Conservation (phyloP, 1,140 invertebrate species). For the Apolygus lucorum region DNA sequence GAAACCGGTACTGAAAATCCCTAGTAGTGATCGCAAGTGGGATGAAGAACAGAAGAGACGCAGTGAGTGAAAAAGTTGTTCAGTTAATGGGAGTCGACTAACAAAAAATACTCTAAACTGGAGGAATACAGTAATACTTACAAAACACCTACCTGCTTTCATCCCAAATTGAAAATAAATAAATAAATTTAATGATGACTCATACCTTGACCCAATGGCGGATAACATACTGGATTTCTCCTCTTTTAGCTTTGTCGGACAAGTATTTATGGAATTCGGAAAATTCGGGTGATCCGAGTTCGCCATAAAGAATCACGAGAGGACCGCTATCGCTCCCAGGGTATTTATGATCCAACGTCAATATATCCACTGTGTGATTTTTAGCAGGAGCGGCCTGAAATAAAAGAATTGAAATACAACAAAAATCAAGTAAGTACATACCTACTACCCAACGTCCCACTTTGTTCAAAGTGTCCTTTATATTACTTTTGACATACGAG, state of each 20-base stretch:
- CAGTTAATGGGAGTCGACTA: too few species aligned
- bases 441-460: too few species aligned
- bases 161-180: not conserved
- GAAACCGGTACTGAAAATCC: too few species aligned
- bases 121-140: too few species aligned
- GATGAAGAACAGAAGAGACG: too few species aligned
- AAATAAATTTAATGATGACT: not conserved
- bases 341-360: conserved; percentile 78
- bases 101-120: too few species aligned
- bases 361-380: conserved; percentile 46
- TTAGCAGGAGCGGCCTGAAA: conserved; percentile 12
- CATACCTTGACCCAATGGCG: conserved; percentile 73
- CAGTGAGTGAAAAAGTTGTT: too few species aligned
- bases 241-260: conserved; percentile 53
- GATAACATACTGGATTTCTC: conserved; percentile 74
- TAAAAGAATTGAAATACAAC: too few species aligned
- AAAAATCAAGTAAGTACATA: too few species aligned
- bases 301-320: conserved; percentile 74
- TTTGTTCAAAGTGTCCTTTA: too few species aligned
- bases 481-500: too few species aligned
- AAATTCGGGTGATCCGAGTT: conserved; percentile 71
- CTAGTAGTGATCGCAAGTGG: too few species aligned
- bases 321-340: conserved; percentile 57
- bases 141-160: not conserved
- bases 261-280: conserved; percentile 62